Conservation (phyloP, 2,888 invertebrate genomes). For the Dichetophora obliterata region DNA sequence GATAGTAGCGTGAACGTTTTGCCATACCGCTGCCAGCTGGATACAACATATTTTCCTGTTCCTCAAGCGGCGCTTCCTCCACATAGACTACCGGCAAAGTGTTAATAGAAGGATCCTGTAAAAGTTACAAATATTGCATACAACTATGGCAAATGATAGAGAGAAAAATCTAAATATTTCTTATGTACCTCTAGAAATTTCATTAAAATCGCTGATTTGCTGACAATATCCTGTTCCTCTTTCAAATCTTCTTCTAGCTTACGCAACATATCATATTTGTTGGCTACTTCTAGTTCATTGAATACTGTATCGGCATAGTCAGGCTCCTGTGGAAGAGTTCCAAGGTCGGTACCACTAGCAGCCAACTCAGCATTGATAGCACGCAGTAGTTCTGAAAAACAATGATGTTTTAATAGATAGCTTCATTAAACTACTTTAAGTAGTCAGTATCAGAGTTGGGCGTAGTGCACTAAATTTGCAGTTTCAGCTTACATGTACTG, state of each 20-base stretch:
- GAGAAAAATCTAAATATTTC: background rate
- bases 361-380: slow-evolving; percentile 61
- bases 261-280: slow-evolving; percentile 63
- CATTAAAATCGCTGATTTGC: slow-evolving; percentile 67
- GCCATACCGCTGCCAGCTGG: slow-evolving; percentile 53
- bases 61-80: slow-evolving; percentile 54
- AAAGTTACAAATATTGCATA: background rate
- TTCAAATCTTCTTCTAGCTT: slow-evolving; percentile 65
- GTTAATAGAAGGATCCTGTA: slow-evolving; percentile 65
- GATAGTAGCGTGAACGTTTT: slow-evolving; percentile 74
- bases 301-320: slow-evolving; percentile 63
- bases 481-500: too few relatives aligned
- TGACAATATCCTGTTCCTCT: slow-evolving; percentile 67
- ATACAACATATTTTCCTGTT: slow-evolving; percentile 48
- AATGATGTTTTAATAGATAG: too few relatives aligned
- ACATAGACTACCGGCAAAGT: slow-evolving; percentile 67
- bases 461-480: too few relatives aligned
- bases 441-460: too few relatives aligned
- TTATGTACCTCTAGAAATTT: slow-evolving; percentile 66
- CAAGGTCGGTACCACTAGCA: slow-evolving; percentile 51
- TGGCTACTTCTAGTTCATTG: slow-evolving; percentile 62
- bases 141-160: background rate
- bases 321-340: slow-evolving; percentile 53
- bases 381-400: slow-evolving; percentile 58
- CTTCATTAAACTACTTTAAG: too few relatives aligned